Evolutionary conservation across 2,113 vertebrate genomes (phyloP), one percentile per base, ranked within the genome.

Genomic region (Chionis minor): DNA sequence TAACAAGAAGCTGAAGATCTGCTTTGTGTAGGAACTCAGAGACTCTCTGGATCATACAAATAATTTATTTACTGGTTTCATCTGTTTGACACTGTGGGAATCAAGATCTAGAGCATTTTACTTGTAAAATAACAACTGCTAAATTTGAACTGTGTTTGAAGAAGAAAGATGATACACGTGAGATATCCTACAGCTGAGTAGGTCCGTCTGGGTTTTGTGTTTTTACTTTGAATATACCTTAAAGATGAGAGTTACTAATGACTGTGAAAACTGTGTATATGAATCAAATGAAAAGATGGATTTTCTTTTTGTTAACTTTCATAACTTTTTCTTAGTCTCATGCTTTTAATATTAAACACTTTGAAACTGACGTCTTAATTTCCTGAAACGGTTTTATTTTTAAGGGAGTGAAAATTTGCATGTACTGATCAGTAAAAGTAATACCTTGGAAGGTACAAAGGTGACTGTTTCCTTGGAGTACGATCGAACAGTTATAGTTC

Each of bases 1-100:
- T 92, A 90, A 75, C 40, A 18, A 93, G 95, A 90, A 90, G 81
- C 86, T 74, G 95, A 94, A 93, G 96, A 92, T 91, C 85, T 92
- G 49, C 66, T 96, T 81, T 24, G 3, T 73, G 96, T 74, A 74
- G 66, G 44, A 86, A n/a, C 1, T 5, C 1, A 0, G 42, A 13
- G n/a, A 19, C 74, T 88, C 72, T 90, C 24, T 63, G 80, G 51
- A 38, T 74, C 59, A 27, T 78, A 44, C 14, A 22, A 70, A 78
- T 33, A 67, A 67, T 90, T 83, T 70, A 26, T 65, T 42, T 59
- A 52, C 75, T 84, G 11, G 23, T 67, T 94, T 93, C 9, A 3
- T 75, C 8, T 38, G 59, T 38, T 69, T 84, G 38, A 54, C 4
- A 3, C 1, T 4, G 49, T n/a, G 35, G 19, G 38, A 73, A 72